Evolutionary conservation across 2,113 vertebrate genomes (phyloP), one percentile per base, ranked within the genome.

Genomic region (Zonotrichia leucophrys): DNA sequence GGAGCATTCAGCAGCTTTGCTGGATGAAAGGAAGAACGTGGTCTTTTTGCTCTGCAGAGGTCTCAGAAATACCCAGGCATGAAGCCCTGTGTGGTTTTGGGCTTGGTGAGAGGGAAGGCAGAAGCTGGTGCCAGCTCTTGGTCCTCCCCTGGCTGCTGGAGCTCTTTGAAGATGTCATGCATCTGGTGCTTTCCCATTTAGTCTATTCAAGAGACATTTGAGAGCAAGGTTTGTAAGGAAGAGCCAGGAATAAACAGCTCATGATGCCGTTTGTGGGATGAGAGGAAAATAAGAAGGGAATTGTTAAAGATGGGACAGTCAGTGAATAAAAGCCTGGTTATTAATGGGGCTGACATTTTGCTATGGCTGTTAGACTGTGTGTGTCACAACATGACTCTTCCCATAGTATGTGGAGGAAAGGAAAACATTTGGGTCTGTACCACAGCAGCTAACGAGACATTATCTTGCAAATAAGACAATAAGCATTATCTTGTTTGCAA

Each of bases 181-280:
- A 92, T 69, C 87, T 95, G 92, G 37, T 95, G 77, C 49, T 91
- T 87, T 41, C 77, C 58, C 28, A 49, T 94, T 84, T 76, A 79
- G 69, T 18, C 81, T 37, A 94, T 95, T 95, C 41, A 62, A 73
- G 78, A 76, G 87, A 58, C 53, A 0, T 89, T 85, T 72, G 69
- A 87, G 58, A 92, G 44, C 56, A 70, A 67, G 41, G 67, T 76
- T 81, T 74, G 42, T 80, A 73, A 63, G 49, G 70, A 79, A 91
- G 46, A 85, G 78, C 82, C 81, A 87, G 70, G 85, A 96, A 94
- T 73, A 75, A 92, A 85, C 82, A 84, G 81, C 62, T 91, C 15
- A 1, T 52, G 66, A 67, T 82, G n/a, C 41, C 1, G 0, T 87
- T 83, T 89, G 56, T 47, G 84, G 58, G 66, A 59, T 1, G 1